A percentile compares a stretch with the other conserved stretches of the same genome.
phyloP scores from a whole-genome alignment of 2,113 vertebrate species.

The Lepidothrix coronata region DNA sequence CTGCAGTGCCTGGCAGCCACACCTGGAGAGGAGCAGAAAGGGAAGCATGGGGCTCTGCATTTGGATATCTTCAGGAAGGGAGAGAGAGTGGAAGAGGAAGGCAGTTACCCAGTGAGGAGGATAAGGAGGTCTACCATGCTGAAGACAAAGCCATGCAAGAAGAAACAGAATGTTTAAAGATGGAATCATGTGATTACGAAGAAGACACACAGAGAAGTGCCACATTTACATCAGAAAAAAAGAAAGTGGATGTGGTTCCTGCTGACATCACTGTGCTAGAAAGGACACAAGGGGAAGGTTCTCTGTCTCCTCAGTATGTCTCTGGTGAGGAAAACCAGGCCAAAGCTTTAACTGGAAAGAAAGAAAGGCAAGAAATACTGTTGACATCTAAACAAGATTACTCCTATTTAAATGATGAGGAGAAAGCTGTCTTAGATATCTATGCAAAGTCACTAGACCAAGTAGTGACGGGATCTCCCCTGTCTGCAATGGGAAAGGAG shows the following conservation, averaged over 20 bases:
- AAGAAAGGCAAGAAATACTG: neutral
- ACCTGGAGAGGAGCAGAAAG: neutral
- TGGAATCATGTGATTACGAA: slow-evolving; percentile 53
- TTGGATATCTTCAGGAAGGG: slow-evolving; percentile 24
- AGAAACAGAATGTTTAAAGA: slow-evolving; percentile 66
- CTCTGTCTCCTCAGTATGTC: neutral
- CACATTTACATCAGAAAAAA: slow-evolving; percentile 46
- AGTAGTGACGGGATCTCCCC: neutral
- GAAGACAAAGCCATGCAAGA: slow-evolving; percentile 46
- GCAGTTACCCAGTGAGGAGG: neutral
- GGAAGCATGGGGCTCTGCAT: neutral
- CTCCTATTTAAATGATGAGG: neutral
- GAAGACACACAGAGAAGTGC: slow-evolving; percentile 13
- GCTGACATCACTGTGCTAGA: neutral
- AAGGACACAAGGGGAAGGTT: neutral
- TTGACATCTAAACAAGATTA: neutral
- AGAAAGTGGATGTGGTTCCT: slow-evolving; percentile 35
- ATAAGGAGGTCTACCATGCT: neutral
- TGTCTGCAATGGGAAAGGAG: neutral
- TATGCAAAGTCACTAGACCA: slow-evolving; percentile 21
- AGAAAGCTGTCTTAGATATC: slow-evolving; percentile 21
- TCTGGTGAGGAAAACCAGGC: neutral
- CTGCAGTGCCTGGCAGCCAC: neutral
- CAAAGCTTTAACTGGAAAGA: neutral
- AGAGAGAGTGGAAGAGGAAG: neutral